Conservation (phyloP, 2,888 invertebrate species). For the Xanthorhoe spadicearia region DNA sequence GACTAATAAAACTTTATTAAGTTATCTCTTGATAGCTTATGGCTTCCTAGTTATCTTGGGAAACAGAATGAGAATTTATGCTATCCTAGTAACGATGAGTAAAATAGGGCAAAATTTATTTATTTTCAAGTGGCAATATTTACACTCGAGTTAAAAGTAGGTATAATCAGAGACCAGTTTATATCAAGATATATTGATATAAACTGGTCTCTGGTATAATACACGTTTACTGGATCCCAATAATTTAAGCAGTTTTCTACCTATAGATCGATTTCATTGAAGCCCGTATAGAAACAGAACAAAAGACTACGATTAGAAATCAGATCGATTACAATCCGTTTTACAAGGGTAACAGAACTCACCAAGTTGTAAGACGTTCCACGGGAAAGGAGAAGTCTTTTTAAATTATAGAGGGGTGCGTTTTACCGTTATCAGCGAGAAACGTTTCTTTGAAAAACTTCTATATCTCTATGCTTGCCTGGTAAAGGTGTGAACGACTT, state of each 20-base stretch:
- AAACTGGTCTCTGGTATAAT: too few species aligned
- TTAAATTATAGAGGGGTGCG: constrained; percentile 15
- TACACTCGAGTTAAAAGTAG: neutral
- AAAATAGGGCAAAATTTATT: too few species aligned
- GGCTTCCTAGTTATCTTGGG: constrained; percentile 31
- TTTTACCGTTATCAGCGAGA: constrained; percentile 2
- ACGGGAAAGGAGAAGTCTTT: constrained; percentile 10
- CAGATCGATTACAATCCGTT: constrained; percentile 22
- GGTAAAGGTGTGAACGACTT: constrained; percentile 18
- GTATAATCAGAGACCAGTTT: too few species aligned
- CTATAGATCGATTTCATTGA: too few species aligned
- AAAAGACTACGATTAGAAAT: constrained; percentile 9
- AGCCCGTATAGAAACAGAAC: too few species aligned
- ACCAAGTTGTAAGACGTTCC: constrained; percentile 19
- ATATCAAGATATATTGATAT: too few species aligned
- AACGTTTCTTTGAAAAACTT: constrained; percentile 4
- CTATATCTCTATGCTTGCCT: constrained; percentile 19
- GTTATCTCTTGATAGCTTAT: constrained; percentile 4
- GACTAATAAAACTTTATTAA: neutral
- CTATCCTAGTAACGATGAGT: neutral
- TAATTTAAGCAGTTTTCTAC: too few species aligned
- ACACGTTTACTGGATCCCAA: neutral
- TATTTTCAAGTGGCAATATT: neutral
- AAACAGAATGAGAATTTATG: constrained; percentile 25
- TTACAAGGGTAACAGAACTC: constrained; percentile 27